Evolutionary conservation across 2,113 vertebrate species (phyloP), one percentile per base, ranked within the genome.

Genomic region (Myrmophylax atrothorax): DNA sequence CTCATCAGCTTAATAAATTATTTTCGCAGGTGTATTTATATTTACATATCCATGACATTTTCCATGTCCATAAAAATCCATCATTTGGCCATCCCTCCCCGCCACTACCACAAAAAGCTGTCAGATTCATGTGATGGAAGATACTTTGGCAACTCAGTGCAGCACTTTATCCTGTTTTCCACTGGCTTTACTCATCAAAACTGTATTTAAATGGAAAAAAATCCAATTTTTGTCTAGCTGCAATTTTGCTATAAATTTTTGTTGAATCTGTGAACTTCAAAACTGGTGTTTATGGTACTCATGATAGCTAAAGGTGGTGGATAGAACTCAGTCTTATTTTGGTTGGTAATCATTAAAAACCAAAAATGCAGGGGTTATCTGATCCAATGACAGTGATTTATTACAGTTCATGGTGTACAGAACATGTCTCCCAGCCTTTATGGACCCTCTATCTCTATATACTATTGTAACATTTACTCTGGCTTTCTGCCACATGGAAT

Each of bases 401-500:
- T 86, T 74, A n/a, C 31, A 47, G 78, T 75, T 77, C 44, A 31
- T 1, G 14, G 40, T 70, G 85, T 86, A 75, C 4, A 0, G 82
- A 88, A 80, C 93, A 67, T 6, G 78, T 93, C 56, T 93, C 84
- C 76, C 66, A 44, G 62, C 8, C 68, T 84, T 86, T 86, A 86
- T 55, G 47, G 79, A 58, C 40, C 56, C 63, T 80, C 1, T 87
- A 70, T 88, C 89, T 88, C 63, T 79, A 29, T 73, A 59, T 76
- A 25, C 14, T 68, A 24, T 56, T 63, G 50, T 81, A 77, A 60
- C 28, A 42, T 96, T 95, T 95, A 88, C 82, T 96, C 92, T 95
- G 93, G 96, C 85, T 87, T 92, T 80, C 75, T 92, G 94, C 90
- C 95, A 94, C 6, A 1, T 78, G 76, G 92, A 78, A 72, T 92